Base-by-base conservation (phyloP, 2,888 invertebrate species). In the Tachystola acroxantha region DNA sequence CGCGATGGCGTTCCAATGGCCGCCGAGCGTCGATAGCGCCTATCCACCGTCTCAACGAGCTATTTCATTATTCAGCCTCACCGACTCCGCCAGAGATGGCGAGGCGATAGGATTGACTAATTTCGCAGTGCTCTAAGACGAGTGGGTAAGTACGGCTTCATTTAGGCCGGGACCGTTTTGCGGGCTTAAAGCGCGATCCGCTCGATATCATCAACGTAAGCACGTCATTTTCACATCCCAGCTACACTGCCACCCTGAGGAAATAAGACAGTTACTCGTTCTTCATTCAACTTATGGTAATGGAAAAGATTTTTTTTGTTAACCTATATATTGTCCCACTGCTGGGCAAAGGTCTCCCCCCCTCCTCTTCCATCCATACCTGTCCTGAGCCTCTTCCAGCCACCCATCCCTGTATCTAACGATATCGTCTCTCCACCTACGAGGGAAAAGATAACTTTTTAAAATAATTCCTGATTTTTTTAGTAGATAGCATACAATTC, bases 11-110 rank as follows among this genome's bases (percentile, higher is more conserved):
- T 69, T 72, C 65, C 70, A 52, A 61, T 67, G 60, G 57, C 57
- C 53, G 54, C 51, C 44, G 46, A 43, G 62, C 62, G 63, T 64
- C 71, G 76, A 81, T 79, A 69, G 63, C 66, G 67, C 52, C 65
- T 64, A 72, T 61, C 61, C 64, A 53, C 60, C 58, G 64, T 59
- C 63, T 71, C 72, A 68, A 74, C 65, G 70, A 78, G 76, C 80
- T 80, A 82, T 84, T 84, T 80, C 76, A 84, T 85, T 85, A 84
- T 82, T 82, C 81, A 71, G 71, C 63, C 61, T 67, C 66, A 60
- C 64, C 64, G 67, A 66, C 62, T 70, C 57, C 64, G 57, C 62
- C 65, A 57, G 59, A 76, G 77, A 84, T 79, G 65, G 61, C 60
- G 50, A n/a, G n/a, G 64, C 64, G 78, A 79, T 82, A 79, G 75